phyloP scores from a whole-genome alignment of 1,140 invertebrate genomes.

The Drosophila orosa region DNA sequence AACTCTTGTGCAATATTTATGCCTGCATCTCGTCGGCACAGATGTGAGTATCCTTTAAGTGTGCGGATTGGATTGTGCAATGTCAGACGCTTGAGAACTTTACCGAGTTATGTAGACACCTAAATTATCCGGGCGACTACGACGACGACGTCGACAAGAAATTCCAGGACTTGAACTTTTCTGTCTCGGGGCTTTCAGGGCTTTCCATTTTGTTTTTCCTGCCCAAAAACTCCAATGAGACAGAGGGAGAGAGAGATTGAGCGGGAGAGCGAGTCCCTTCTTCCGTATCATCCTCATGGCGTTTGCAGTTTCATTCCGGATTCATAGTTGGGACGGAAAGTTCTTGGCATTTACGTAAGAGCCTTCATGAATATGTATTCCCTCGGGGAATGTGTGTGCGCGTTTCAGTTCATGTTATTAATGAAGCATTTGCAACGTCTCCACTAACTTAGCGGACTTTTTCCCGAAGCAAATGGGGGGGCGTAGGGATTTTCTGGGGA shows the following conservation, averaged over 20 bases:
- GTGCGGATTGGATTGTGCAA: slow-evolving; percentile 12
- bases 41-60: slow-evolving; percentile 19
- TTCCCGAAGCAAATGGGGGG: slow-evolving; percentile 21
- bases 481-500: slow-evolving; percentile 56
- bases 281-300: slow-evolving; percentile 15
- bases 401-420: slow-evolving; percentile 56
- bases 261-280: neutral
- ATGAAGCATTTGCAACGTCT: slow-evolving; percentile 60
- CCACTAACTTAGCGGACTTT: slow-evolving; percentile 56
- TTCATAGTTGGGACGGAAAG: slow-evolving; percentile 33
- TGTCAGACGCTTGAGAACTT: slow-evolving; percentile 21
- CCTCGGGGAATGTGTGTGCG: slow-evolving; percentile 24
- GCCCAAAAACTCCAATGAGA: slow-evolving; percentile 16
- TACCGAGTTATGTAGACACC: slow-evolving; percentile 27
- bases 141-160: slow-evolving; percentile 8
- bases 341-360: slow-evolving; percentile 44
- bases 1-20: slow-evolving; percentile 49
- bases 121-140: slow-evolving; percentile 23
- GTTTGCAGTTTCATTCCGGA: slow-evolving; percentile 27
- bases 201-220: neutral
- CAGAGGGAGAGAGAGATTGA: neutral
- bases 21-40: slow-evolving; percentile 21
- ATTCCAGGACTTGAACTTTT: slow-evolving; percentile 30
- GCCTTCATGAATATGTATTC: slow-evolving; percentile 53
- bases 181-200: slow-evolving; percentile 5